Conservation (phyloP, 2,797 vertebrate species). For the Hyperoplus lanceolatus region DNA sequence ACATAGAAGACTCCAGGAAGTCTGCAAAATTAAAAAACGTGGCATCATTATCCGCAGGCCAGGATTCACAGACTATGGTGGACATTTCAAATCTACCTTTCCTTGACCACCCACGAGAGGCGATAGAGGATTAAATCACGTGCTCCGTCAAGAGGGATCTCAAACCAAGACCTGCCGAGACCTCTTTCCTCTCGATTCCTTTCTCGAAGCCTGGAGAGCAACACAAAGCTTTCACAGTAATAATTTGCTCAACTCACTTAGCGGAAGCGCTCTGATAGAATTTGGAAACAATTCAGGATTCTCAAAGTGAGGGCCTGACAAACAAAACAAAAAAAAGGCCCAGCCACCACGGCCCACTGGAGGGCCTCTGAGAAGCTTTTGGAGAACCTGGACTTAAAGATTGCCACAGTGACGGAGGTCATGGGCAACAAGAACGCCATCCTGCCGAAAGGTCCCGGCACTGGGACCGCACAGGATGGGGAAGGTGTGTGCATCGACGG, state of each 20-base stretch:
- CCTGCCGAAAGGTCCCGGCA: slow-evolving; percentile 47
- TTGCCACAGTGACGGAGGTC: slow-evolving; percentile 26
- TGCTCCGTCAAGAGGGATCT: slow-evolving; percentile 40
- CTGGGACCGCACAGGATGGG: slow-evolving; percentile 18
- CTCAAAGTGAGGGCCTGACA: slow-evolving; percentile 30
- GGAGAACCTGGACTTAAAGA: slow-evolving; percentile 9
- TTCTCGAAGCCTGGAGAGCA: neutral
- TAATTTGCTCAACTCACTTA: slow-evolving; percentile 22
- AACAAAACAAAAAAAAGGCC: neutral
- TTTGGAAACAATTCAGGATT: slow-evolving; percentile 10
- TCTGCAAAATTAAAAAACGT: neutral
- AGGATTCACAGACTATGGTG: slow-evolving; percentile 19
- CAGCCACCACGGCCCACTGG: slow-evolving; percentile 10
- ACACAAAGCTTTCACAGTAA: slow-evolving; percentile 14
- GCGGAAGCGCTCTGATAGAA: slow-evolving; percentile 31
- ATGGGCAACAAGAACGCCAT: slow-evolving; percentile 80
- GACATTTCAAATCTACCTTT: slow-evolving; percentile 39
- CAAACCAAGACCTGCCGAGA: slow-evolving; percentile 34
- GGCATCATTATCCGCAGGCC: neutral
- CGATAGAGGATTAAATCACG: slow-evolving; percentile 66
- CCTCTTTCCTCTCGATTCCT: neutral
- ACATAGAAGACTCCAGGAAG: neutral
- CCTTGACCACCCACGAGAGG: slow-evolving; percentile 55
- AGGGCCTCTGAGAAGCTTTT: slow-evolving; percentile 33
- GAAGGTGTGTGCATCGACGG: slow-evolving; percentile 14